phyloP scores from a whole-genome alignment of 2,888 invertebrate species.

The Marasmarcha lunaedactyla region DNA sequence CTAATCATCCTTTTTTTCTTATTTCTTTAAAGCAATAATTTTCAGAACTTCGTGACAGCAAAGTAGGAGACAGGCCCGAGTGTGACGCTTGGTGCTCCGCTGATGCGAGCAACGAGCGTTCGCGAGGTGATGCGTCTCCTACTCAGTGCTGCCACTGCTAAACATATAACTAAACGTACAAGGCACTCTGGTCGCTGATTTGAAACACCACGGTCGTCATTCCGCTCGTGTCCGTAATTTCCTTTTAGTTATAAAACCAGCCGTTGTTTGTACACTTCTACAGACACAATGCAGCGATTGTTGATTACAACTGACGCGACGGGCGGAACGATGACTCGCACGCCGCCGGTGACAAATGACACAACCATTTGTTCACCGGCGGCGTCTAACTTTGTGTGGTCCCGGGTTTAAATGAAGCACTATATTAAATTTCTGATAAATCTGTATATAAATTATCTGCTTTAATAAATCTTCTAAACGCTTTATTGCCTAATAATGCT shows the following conservation, averaged over 20 bases:
- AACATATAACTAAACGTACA: slow-evolving; percentile 46
- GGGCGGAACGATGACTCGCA: slow-evolving; percentile 48
- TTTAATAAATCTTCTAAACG: background rate
- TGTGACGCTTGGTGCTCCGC: slow-evolving; percentile 57
- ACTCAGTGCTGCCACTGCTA: slow-evolving; percentile 57
- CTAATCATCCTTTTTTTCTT: background rate
- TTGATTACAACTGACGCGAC: slow-evolving; percentile 25
- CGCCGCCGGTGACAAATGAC: slow-evolving; percentile 36
- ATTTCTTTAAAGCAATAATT: slow-evolving; percentile 16
- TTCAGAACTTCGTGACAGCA: slow-evolving; percentile 54
- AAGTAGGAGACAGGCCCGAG: slow-evolving; percentile 56
- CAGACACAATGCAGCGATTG: slow-evolving; percentile 19
- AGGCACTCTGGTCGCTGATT: slow-evolving; percentile 65
- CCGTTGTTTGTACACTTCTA: slow-evolving; percentile 15
- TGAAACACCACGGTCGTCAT: slow-evolving; percentile 62
- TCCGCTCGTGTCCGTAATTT: slow-evolving; percentile 32
- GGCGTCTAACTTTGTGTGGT: slow-evolving; percentile 33
- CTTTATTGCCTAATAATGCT: background rate
- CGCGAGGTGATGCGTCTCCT: slow-evolving; percentile 39
- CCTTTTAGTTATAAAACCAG: background rate
- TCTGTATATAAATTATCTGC: too few species aligned
- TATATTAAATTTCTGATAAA: slow-evolving; percentile 16
- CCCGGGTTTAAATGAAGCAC: slow-evolving; percentile 64
- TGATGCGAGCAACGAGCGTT: slow-evolving; percentile 49
- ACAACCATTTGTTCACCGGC: slow-evolving; percentile 34